Percentiles rank a stretch among this genome's conserved stretches.
phyloP scores from a whole-genome alignment of 1,140 invertebrate genomes.

The Ceratina japonica region DNA sequence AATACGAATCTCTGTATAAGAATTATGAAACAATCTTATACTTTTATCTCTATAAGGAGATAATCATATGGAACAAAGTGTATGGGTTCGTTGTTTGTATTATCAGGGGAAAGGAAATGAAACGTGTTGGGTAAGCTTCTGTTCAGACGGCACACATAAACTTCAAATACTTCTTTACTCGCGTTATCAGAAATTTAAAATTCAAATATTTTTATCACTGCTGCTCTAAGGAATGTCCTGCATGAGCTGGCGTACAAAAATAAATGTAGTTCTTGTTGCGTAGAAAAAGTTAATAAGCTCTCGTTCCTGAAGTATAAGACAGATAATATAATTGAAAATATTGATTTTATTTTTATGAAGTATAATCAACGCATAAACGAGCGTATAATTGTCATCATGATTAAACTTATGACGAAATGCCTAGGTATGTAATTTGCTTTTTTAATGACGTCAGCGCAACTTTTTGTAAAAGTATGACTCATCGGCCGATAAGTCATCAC shows the following conservation, averaged over 20 bases:
- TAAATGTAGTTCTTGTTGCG: neutral
- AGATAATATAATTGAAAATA: neutral
- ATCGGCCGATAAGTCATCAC: slow-evolving; percentile 38
- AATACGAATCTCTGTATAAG: neutral
- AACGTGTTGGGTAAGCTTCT: neutral
- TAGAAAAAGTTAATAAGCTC: neutral
- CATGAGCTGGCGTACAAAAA: too few species aligned
- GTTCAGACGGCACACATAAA: slow-evolving; percentile 30
- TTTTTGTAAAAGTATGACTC: slow-evolving; percentile 48
- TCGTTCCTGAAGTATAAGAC: neutral
- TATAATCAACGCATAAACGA: neutral
- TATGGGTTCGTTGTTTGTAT: slow-evolving; percentile 23
- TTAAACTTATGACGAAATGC: neutral
- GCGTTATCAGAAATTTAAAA: slow-evolving; percentile 22
- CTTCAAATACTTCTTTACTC: slow-evolving; percentile 43
- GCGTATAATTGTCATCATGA: neutral
- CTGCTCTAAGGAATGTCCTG: neutral
- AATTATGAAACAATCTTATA: neutral
- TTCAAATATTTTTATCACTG: neutral
- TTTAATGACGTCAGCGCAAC: slow-evolving; percentile 51
- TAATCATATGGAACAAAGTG: neutral
- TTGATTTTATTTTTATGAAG: neutral
- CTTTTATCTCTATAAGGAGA: neutral
- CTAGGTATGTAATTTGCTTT: neutral
- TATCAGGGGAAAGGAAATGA: slow-evolving; percentile 40